phyloP scores from a whole-genome alignment of 2,797 vertebrate genomes.

The Podarcis siculus region DNA sequence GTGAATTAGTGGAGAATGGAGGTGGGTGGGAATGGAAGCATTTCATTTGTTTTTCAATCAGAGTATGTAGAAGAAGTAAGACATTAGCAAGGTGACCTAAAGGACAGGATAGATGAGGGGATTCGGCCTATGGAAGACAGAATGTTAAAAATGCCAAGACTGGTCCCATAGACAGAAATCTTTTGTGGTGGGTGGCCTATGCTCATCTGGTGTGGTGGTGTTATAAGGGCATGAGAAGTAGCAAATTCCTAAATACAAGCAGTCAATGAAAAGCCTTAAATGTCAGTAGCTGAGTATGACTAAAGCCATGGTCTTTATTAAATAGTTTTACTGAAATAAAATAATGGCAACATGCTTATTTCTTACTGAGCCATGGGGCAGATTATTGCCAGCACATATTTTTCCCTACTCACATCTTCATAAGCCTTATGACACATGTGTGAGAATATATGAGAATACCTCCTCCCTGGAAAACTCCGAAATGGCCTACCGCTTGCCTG shows the following conservation, averaged over 20 bases:
- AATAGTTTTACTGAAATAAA: not conserved
- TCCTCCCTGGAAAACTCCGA: not conserved
- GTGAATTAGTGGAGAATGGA: constrained; percentile 26
- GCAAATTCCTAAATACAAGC: not conserved
- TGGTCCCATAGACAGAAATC: not conserved
- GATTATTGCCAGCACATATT: not conserved
- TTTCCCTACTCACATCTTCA: not conserved
- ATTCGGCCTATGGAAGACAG: not conserved
- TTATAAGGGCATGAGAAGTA: not conserved
- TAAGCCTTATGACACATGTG: no score
- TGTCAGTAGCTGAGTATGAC: no score
- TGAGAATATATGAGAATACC: no score
- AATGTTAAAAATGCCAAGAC: constrained; percentile 36
- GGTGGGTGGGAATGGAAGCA: constrained; percentile 30
- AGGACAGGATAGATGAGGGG: constrained; percentile 37
- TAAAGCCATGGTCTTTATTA: not conserved
- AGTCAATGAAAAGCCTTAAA: no score
- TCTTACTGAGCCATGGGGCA: not conserved
- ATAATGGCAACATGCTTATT: not conserved
- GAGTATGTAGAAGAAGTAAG: not conserved
- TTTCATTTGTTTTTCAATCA: constrained; percentile 57
- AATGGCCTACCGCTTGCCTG: not conserved
- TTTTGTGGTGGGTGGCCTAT: not conserved
- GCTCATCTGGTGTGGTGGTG: not conserved
- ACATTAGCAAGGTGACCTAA: constrained; percentile 55